phyloP scores from a whole-genome alignment of 2,888 invertebrate genomes.

The Parelbella ahira region DNA sequence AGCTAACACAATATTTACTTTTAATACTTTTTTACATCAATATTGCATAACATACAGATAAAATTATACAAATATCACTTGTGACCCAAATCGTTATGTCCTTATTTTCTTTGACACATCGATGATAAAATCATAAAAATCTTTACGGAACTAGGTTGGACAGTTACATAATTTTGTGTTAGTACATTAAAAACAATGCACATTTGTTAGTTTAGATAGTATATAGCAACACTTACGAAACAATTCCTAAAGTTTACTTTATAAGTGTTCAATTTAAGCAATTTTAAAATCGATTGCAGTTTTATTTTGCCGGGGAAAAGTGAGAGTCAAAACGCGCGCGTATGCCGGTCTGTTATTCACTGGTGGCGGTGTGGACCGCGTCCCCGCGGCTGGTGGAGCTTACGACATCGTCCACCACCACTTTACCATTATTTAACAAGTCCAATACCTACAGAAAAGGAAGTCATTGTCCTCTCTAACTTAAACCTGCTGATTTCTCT shows the following conservation, averaged over 20 bases:
- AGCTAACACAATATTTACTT: too few species aligned
- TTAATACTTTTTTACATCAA: too few species aligned
- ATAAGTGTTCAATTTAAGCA: not conserved
- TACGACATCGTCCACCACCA: slow-evolving; percentile 21
- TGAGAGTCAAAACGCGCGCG: slow-evolving; percentile 12
- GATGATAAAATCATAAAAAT: slow-evolving; percentile 7
- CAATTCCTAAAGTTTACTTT: not conserved
- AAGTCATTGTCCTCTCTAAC: too few species aligned
- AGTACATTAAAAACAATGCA: slow-evolving; percentile 3
- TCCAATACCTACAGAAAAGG: slow-evolving; percentile 9
- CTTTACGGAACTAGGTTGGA: slow-evolving; percentile 15
- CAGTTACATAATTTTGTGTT: slow-evolving; percentile 19
- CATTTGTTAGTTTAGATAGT: not conserved
- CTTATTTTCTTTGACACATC: not conserved
- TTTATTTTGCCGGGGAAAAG: slow-evolving; percentile 10
- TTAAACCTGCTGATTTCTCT: too few species aligned
- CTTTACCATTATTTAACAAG: slow-evolving; percentile 14
- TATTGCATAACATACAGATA: too few species aligned
- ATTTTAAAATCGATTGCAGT: slow-evolving; percentile 3
- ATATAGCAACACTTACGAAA: slow-evolving; percentile 12
- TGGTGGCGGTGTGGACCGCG: not conserved
- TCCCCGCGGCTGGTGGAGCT: slow-evolving; percentile 3
- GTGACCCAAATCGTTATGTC: slow-evolving; percentile 1
- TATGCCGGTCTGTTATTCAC: slow-evolving; percentile 17
- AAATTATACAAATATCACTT: too few species aligned